Evolutionary conservation across 2,888 invertebrate genomes (phyloP).

Genomic region (Achlya flavicornis): DNA sequence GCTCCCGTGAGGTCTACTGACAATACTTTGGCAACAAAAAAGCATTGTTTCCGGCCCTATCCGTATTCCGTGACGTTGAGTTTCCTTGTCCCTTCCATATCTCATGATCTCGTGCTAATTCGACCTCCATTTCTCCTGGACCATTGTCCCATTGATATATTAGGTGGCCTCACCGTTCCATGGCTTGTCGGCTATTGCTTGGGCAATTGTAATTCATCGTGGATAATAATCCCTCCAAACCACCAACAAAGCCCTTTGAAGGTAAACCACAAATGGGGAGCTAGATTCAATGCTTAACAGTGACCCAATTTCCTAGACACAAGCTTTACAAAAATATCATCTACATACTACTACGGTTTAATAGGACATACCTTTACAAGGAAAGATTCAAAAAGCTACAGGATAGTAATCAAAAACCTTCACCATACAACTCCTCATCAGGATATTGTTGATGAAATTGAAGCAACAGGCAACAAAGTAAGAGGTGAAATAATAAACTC

Average conservation of each 20-base stretch:
- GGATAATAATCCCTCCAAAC: not conserved
- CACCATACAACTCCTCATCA: no score
- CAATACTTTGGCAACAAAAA: slow-evolving; percentile 1
- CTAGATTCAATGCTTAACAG: not conserved
- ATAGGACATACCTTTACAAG: no score
- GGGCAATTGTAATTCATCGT: slow-evolving; percentile 6
- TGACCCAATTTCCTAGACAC: not conserved
- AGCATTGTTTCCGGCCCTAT: not conserved
- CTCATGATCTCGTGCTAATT: slow-evolving; percentile 10
- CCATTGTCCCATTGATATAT: slow-evolving; percentile 10
- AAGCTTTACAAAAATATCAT: no score
- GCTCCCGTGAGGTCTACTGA: not conserved
- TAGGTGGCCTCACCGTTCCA: not conserved
- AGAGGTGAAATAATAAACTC: no score
- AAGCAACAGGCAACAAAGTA: no score
- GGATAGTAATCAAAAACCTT: no score
- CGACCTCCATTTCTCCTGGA: not conserved
- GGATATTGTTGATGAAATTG: no score
- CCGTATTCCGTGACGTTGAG: not conserved
- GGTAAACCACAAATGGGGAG: slow-evolving; percentile 6
- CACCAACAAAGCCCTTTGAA: not conserved
- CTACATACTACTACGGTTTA: no score
- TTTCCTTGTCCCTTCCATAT: not conserved
- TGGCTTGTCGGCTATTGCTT: not conserved
- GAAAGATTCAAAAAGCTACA: no score